Evolutionary conservation across 2,113 vertebrate species (phyloP), one percentile per base, ranked within the genome.

Genomic region (Austrofundulus limnaeus): DNA sequence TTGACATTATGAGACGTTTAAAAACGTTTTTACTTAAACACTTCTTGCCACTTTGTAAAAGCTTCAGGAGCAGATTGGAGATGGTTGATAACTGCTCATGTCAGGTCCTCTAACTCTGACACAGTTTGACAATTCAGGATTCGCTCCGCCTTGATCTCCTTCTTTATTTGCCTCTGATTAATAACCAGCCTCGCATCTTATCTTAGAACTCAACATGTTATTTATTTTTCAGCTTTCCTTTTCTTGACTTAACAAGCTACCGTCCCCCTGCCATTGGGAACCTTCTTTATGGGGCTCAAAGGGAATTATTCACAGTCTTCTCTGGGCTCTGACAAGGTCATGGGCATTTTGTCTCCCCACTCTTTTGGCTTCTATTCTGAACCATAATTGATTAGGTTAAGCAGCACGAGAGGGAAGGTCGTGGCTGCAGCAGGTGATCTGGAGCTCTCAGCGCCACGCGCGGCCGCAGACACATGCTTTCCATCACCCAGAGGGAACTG

Each of bases 371-470:
- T 87, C 82, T 89, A 89, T 87, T 89, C 86, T 90, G 86, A 90
- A 91, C 86, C 80, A 74, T 92, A 92, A 92, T 92, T 92, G 90
- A 92, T 91, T 89, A 78, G 91, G 90, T 91, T 92, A 91, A 92
- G 86, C 85, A 91, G 90, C 74, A 19, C 84, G 83, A 73, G 84
- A 87, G 72, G 77, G 84, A 91, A 90, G 91, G 88, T 91, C 88
- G 77, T 5, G 82, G 73, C 78, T 85, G 80, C 77, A 83, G 88
- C 61, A 31, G 60, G 59, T 72, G 80, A 87, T 82, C 78, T 71
- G 67, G 66, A 78, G 75, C 55, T 12, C 69, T 73, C 76, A n/a
- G 70, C 84, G 61, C 69, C 60, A 70, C 58, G 65, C 74, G 25
- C 79, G 75, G 75, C 64, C 72, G 47, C 61, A 45, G 83, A 84